Conservation (phyloP, 2,888 invertebrate genomes). For the Acrobeloides nanus region DNA sequence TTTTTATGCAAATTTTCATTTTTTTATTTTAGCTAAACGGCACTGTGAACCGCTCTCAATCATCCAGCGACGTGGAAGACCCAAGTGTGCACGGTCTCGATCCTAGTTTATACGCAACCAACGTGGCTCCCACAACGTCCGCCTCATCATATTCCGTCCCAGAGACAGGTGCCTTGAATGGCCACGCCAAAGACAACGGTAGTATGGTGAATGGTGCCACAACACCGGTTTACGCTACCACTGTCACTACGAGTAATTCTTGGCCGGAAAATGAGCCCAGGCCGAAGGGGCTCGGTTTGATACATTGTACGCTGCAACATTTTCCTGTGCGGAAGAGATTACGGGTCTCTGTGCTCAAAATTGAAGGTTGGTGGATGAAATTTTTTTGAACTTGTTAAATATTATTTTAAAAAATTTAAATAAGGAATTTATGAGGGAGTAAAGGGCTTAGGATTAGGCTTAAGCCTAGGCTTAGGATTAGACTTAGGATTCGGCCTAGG, state of each 20-base stretch:
- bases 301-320: slow-evolving; percentile 55
- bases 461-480: too few relatives aligned
- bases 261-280: slow-evolving; percentile 31
- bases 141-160: background rate
- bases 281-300: slow-evolving; percentile 43
- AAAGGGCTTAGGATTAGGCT: too few relatives aligned
- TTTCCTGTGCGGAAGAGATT: slow-evolving; percentile 55
- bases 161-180: background rate
- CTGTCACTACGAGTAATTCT: slow-evolving; percentile 11
- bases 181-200: slow-evolving; percentile 1
- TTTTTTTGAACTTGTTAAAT: too few relatives aligned
- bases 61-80: too few relatives aligned
- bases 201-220: slow-evolving; percentile 7
- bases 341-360: slow-evolving; percentile 50
- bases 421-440: too few relatives aligned
- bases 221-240: slow-evolving; percentile 1
- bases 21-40: slow-evolving; percentile 37
- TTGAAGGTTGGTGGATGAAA: too few relatives aligned
- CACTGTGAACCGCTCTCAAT: too few relatives aligned
- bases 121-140: slow-evolving; percentile 3
- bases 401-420: too few relatives aligned
- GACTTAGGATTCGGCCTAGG: too few relatives aligned
- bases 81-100: slow-evolving; percentile 42
- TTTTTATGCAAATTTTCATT: too few relatives aligned
- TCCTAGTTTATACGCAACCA: slow-evolving; percentile 36